phyloP scores from a whole-genome alignment of 1,140 invertebrate genomes.

The Liolophura sinensis region DNA sequence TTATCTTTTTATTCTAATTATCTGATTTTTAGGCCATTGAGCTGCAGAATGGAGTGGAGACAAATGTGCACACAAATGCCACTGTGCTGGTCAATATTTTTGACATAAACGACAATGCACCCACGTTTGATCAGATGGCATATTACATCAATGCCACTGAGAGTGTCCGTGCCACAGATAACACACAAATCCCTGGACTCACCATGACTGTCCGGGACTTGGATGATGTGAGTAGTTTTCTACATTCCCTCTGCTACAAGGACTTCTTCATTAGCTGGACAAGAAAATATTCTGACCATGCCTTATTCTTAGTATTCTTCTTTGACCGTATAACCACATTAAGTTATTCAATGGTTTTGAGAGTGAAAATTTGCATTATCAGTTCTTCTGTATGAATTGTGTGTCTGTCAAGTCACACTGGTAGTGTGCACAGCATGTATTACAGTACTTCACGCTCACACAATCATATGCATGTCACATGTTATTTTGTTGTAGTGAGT shows the following conservation, averaged over 20 bases:
- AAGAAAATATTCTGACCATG: background rate
- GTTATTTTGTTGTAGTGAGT: too few species aligned
- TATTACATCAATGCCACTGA: conserved; percentile 25
- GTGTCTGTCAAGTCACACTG: too few species aligned
- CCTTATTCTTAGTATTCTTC: background rate
- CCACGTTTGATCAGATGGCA: conserved; percentile 16
- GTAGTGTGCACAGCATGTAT: too few species aligned
- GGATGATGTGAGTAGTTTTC: conserved; percentile 26
- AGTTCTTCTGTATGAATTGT: too few species aligned
- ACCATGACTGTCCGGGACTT: conserved; percentile 21
- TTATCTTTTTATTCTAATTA: too few species aligned
- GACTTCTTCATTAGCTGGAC: too few species aligned
- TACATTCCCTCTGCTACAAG: background rate
- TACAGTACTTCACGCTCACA: background rate
- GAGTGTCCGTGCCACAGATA: conserved; percentile 5
- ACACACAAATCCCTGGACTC: conserved; percentile 21
- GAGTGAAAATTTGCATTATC: too few species aligned
- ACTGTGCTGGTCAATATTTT: conserved; percentile 21
- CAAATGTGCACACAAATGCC: conserved; percentile 10
- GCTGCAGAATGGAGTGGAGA: conserved; percentile 17
- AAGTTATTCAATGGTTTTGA: background rate
- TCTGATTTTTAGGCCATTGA: conserved; percentile 28
- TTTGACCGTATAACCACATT: background rate
- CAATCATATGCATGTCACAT: background rate
- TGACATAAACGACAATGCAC: conserved; percentile 34